Evolutionary conservation across 2,797 vertebrate genomes (phyloP), one percentile per base, ranked within the genome.

Genomic region (Acanthiza pusilla): DNA sequence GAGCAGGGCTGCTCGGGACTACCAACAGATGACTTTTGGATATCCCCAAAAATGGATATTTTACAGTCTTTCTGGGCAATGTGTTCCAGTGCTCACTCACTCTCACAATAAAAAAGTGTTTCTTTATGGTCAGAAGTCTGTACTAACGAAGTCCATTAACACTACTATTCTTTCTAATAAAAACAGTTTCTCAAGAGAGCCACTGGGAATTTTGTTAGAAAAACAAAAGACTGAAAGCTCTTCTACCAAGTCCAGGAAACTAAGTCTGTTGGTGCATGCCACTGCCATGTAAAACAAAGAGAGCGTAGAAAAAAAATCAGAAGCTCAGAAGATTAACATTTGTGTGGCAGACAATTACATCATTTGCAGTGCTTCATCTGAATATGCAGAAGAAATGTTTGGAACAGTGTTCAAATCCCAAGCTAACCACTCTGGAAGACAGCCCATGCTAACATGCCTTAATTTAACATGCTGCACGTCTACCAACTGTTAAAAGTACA

Each of bases 401-500:
- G 75, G 75, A 92, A 85, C 12, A 73, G 32, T 13, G 17, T 23
- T 92, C 66, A 73, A 84, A 84, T 78, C 82, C 82, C 88, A 88
- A 43, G 47, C 42, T 85, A 92, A 89, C 55, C 53, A 72, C 58
- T 80, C 48, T 95, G 93, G 90, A 91, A 95, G 26, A 55, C 72
- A 88, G 93, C 89, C 79, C 88, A 82, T 30, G 43, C 73, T 82
- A 91, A 83, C 85, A 91, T 60, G 78, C 68, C 63, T 91, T 63
- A 72, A 91, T 87, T 93, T 92, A 88, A 95, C 77, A 93, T 20
- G 85, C 63, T 81, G 55, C 70, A 72, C 0, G 16, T 90, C 88
- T 63, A 94, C 58, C 76, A 75, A 79, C 91, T 92, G 78, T 73
- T 92, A 73, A 62, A 95, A 94, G 82, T 85, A 88, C 66, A 73